A percentile compares a stretch with the other conserved stretches of the same genome.
phyloP scores from a whole-genome alignment of 1,140 invertebrate genomes.

The Latrodectus geometricus region DNA sequence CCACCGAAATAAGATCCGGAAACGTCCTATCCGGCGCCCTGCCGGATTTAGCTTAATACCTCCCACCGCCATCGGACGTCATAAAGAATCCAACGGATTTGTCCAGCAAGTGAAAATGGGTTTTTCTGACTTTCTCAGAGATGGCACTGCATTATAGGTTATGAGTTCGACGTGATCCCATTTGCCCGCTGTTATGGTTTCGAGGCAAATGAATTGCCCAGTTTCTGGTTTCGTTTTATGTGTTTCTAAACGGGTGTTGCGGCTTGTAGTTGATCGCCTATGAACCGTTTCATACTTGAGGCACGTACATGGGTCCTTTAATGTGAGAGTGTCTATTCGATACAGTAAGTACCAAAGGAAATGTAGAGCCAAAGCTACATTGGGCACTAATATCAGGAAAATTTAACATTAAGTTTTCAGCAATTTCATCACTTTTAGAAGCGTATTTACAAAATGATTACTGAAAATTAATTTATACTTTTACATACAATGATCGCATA shows the following conservation, averaged over 20 bases:
- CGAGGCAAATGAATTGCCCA: slow-evolving; percentile 30
- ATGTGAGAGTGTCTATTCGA: slow-evolving; percentile 1
- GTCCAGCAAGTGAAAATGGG: slow-evolving; percentile 42
- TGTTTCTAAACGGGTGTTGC: slow-evolving; percentile 35
- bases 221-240: slow-evolving; percentile 26
- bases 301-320: background rate
- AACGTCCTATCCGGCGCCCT: slow-evolving; percentile 26
- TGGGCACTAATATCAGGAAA: no score
- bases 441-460: no score
- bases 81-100: slow-evolving; percentile 36
- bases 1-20: slow-evolving; percentile 19
- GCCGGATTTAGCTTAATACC: slow-evolving; percentile 40
- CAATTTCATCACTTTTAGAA: no score
- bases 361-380: no score
- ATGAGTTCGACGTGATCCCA: slow-evolving; percentile 50
- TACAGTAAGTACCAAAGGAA: background rate
- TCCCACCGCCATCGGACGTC: slow-evolving; percentile 25
- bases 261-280: background rate
- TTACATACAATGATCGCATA: no score
- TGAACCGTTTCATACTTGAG: background rate
- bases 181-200: slow-evolving; percentile 14
- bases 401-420: no score
- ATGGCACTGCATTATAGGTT: slow-evolving; percentile 35
- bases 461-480: no score
- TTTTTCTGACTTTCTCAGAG: slow-evolving; percentile 13